Conservation (phyloP, 2,888 invertebrate genomes). For the Drosophila pseudotalamancana region DNA sequence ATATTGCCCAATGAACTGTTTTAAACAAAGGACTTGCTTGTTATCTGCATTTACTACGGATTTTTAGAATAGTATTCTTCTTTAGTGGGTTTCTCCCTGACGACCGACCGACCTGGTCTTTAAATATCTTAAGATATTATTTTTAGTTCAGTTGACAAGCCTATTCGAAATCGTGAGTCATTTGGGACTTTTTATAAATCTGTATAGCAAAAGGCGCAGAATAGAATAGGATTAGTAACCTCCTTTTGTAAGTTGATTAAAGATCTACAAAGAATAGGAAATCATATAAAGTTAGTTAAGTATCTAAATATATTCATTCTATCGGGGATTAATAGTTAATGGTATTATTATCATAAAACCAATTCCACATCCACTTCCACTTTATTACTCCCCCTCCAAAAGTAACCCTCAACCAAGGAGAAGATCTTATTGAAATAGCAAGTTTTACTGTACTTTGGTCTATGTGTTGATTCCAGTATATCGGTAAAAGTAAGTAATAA, state of each 20-base stretch:
- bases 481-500: conserved; percentile 38
- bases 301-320: neutral
- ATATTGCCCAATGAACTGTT: neutral
- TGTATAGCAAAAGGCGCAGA: too few species aligned
- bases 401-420: neutral
- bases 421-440: conserved; percentile 14
- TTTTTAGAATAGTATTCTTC: too few species aligned
- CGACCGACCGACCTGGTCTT: too few species aligned
- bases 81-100: too few species aligned
- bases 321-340: neutral
- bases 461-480: conserved; percentile 2
- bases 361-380: neutral
- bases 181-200: too few species aligned
- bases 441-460: conserved; percentile 69
- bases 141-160: too few species aligned
- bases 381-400: neutral
- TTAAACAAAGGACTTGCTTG: neutral
- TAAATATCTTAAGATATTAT: too few species aligned
- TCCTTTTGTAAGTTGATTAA: too few species aligned
- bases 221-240: too few species aligned
- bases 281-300: neutral
- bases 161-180: too few species aligned
- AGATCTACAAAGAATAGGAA: neutral
- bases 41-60: neutral
- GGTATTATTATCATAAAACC: too few species aligned